Evolutionary conservation across 2,113 vertebrate genomes (phyloP), one percentile per base, ranked within the genome.

Genomic region (Malurus alboscapulatus): DNA sequence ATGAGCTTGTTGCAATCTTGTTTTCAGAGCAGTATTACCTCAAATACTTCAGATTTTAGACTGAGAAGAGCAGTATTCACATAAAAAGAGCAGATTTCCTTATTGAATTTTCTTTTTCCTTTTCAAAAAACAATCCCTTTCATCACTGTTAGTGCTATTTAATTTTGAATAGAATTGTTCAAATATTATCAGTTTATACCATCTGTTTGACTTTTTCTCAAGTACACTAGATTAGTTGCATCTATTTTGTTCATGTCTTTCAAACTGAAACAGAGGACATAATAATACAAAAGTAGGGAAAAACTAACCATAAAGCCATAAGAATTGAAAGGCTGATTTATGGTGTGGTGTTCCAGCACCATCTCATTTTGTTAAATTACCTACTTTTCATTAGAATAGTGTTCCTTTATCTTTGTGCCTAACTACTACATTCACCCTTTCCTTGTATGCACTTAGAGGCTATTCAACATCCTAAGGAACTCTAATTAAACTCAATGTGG

Each of bases 401-500:
- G 25, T 74, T 72, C 51, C 65, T 88, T 87, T 92, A 79, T 67
- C 75, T 92, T 74, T 67, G 48, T 76, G 48, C 24, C 71, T 80
- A 79, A 84, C 67, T 88, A n/a, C 55, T 84, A 68, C 44, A 58
- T 84, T 76, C 63, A 85, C 14, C 15, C 55, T 67, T 83, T 79
- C 50, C 74, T 66, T 85, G 42, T 73, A 71, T 36, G 36, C 63
- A 88, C 63, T 94, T 81, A 90, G 57, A 94, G 47, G 75, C 82
- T 74, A 92, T 91, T 91, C 84, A 91, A 84, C n/a, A 73, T 55
- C 72, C 82, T 77, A 92, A 77, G 40, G 40, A 91, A 90, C 78
- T 91, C 81, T 89, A 93, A 90, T 93, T 94, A 95, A 94, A 94
- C 89, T 71, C 89, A 88, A 45, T 84, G 93, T 90, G 72, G 78